These are phyloP conservation scores for Tonatia bakeri DNA, from an alignment of 2,113 vertebrate species.

Conservation along the genomic window DNA sequence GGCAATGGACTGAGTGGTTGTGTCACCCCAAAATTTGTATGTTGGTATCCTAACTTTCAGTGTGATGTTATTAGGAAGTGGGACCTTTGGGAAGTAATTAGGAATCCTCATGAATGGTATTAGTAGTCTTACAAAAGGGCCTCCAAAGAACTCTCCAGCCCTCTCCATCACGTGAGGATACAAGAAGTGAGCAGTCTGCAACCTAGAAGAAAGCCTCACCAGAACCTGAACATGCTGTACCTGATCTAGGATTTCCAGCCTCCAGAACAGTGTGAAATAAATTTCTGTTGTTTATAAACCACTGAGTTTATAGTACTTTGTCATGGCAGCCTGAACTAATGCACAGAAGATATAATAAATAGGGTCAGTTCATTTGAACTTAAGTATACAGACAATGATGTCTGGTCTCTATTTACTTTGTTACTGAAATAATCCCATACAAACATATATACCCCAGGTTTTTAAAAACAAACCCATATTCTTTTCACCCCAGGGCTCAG, in stretches of 20 bases:
- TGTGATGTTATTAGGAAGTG: neutral
- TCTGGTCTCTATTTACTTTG: neutral
- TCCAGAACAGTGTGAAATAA: neutral
- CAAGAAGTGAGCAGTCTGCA: neutral
- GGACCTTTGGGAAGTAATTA: neutral
- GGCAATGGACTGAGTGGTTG: neutral
- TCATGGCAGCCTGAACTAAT: neutral
- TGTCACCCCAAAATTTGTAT: neutral
- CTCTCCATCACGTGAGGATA: neutral
- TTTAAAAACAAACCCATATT: conserved; percentile 4
- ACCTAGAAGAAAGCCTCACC: neutral
- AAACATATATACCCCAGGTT: neutral
- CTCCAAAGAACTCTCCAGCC: neutral
- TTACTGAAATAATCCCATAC: conserved; percentile 31
- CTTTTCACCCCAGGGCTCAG: neutral
- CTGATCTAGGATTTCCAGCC: neutral
- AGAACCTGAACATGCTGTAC: neutral
- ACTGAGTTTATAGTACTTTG: neutral
- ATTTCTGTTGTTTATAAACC: neutral
- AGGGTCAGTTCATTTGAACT: neutral
- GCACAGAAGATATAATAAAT: neutral
- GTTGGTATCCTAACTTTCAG: neutral
- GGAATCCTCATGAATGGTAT: neutral
- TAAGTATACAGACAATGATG: neutral
- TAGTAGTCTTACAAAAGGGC: neutral